A percentile compares a stretch with the other conserved stretches of the same genome.
Conservation (phyloP, 2,797 vertebrate species). For the Aotus griseimembra region DNA sequence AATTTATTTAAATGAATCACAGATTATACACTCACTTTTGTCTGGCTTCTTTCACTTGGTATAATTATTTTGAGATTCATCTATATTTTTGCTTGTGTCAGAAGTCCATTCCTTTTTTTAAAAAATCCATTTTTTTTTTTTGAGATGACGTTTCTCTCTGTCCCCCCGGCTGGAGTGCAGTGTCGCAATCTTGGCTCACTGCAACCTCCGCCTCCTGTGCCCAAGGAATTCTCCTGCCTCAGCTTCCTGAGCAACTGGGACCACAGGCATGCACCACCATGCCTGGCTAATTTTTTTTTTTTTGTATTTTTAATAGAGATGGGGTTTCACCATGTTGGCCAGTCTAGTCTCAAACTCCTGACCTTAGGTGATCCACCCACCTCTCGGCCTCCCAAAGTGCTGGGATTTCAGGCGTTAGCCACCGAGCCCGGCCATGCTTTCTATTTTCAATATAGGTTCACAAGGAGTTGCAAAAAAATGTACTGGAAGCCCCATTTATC, state of each 20-base stretch:
- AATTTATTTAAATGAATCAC: neutral
- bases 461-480: neutral
- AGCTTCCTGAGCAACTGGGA: neutral
- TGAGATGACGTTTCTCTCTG: neutral
- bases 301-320: neutral
- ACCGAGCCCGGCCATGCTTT: fast-evolving
- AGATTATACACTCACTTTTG: neutral
- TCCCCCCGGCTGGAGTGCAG: neutral
- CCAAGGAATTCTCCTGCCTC: neutral
- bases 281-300: too few species aligned
- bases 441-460: neutral
- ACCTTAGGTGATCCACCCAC: neutral
- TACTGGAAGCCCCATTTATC: neutral
- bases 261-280: neutral
- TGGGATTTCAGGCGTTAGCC: neutral
- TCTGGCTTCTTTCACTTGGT: neutral
- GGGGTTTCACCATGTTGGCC: neutral
- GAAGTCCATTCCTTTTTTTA: neutral
- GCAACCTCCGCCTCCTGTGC: neutral
- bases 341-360: neutral
- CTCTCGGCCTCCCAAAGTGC: neutral
- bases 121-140: neutral
- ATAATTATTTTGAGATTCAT: neutral
- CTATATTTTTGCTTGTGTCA: neutral
- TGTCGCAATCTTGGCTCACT: neutral